Conservation (phyloP, 2,113 vertebrate species). For the Chrysemys picta region DNA sequence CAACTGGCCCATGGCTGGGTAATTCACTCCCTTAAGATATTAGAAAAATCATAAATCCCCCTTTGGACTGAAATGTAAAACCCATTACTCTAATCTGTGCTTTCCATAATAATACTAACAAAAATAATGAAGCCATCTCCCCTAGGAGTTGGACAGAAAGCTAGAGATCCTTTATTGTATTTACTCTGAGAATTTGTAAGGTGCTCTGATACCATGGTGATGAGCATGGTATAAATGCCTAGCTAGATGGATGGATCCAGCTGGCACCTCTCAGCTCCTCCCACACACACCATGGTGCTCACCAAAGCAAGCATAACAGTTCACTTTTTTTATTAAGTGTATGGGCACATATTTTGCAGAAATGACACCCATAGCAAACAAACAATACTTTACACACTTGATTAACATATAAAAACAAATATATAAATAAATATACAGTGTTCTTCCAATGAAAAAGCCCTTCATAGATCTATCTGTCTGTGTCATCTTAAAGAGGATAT, state of each 20-base stretch:
- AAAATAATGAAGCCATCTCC: constrained; percentile 7
- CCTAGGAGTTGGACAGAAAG: not conserved
- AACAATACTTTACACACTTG: not conserved
- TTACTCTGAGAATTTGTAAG: constrained; percentile 45
- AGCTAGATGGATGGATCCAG: constrained; percentile 33
- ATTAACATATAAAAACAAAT: not conserved
- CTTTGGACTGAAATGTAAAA: constrained; percentile 11
- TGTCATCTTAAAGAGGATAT: constrained; percentile 7
- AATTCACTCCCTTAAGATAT: not conserved
- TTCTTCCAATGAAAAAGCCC: not conserved
- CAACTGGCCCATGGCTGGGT: not conserved
- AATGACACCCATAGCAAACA: not conserved
- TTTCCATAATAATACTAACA: not conserved
- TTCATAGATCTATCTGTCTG: not conserved
- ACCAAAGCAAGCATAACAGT: constrained; percentile 64
- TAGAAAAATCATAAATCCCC: not conserved
- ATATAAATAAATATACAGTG: not conserved
- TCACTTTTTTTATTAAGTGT: not conserved
- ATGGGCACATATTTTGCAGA: not conserved
- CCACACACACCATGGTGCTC: constrained; percentile 51
- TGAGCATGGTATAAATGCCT: constrained; percentile 49
- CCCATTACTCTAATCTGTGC: not conserved
- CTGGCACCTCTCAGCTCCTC: constrained; percentile 63
- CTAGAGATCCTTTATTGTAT: not conserved
- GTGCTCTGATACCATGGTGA: constrained; percentile 68